Percentiles rank a stretch among this genome's conserved stretches.
These are phyloP conservation scores for Arnoldichthys spilopterus DNA, from an alignment of 2,797 vertebrate species.

Conservation along the genomic window DNA sequence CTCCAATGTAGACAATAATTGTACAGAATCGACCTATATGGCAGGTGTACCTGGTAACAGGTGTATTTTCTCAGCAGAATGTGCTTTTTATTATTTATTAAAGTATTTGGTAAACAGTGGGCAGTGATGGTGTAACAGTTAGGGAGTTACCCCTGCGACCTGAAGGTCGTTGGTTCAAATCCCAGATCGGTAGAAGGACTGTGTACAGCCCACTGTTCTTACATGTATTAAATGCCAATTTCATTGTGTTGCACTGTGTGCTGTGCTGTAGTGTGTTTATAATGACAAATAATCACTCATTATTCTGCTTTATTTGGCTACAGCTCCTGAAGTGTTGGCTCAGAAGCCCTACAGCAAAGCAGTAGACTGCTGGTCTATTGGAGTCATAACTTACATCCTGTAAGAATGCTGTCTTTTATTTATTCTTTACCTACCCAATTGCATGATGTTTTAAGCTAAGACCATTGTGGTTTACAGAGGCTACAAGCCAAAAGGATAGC, in stretches of 20 bases:
- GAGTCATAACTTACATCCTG: constrained; percentile 98
- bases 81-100: not conserved
- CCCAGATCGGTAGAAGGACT: no score
- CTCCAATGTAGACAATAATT: not conserved
- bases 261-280: no score
- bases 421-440: not conserved
- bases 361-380: constrained; percentile 98
- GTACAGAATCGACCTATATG: not conserved
- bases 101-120: no score
- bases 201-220: no score
- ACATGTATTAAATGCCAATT: no score
- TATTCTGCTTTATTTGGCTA: not conserved
- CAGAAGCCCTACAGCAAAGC: constrained; percentile 78
- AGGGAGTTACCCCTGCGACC: no score
- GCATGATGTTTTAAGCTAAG: not conserved
- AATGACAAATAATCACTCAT: not conserved
- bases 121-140: no score
- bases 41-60: not conserved
- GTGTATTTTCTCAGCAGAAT: not conserved
- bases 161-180: no score
- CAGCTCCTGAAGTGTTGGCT: constrained; percentile 92
- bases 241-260: no score
- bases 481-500: not conserved
- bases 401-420: constrained; percentile 72
- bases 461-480: not conserved